Base-by-base conservation (phyloP, 92 coral and sea anemone genomes). In the Palythoa heliodiscus region DNA sequence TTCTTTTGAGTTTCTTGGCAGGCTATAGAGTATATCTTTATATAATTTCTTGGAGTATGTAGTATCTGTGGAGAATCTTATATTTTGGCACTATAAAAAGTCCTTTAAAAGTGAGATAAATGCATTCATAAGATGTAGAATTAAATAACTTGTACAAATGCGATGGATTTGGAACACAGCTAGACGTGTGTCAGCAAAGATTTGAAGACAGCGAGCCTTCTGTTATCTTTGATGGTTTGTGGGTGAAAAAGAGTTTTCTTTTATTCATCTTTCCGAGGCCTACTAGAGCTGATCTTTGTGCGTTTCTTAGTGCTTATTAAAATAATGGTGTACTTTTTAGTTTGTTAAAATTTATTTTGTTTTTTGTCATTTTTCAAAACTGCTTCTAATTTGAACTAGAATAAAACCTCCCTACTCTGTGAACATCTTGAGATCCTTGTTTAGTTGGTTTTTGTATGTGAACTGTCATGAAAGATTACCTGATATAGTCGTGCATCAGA, bases 111-210 rank as follows among this genome's bases (percentile, higher is more conserved):
- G 55, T 23, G 60, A 35, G 47, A 13, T 20, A 38, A 79, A 64
- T 80, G 55, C 73, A 80, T 80, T 79, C 84, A 43, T 23, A 66
- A 80, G 29, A 23, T 9, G 22, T 80, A 80, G 60, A 80, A 63
- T 64, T 43, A 64, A 40, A 60, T 60, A 52, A 40, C 64, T 64
- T 70, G 58, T 40, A 20, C 35, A 22, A n/a, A 48, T 43, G 8
- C 11, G 5, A 78, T 10, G 29, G 4, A 23, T 58, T 29, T 58
- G 40, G 74, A 48, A 14, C 37, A 43, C 20, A 66, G 48, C 40
- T 66, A 3, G 25, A 14, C 15, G 5, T 23, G 40, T 80, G 58
- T 38, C 7, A 43, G 17, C 24, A 40, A 38, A 68, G 35, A 64
- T 66, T 63, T 38, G 24, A 64, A 23, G 38, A 22, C 15, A 24